Percentiles rank a stretch among this genome's conserved stretches.
Evolutionary conservation across 1,140 invertebrate genomes (phyloP).

Genomic region (Tetranychus cinnabarinus): DNA sequence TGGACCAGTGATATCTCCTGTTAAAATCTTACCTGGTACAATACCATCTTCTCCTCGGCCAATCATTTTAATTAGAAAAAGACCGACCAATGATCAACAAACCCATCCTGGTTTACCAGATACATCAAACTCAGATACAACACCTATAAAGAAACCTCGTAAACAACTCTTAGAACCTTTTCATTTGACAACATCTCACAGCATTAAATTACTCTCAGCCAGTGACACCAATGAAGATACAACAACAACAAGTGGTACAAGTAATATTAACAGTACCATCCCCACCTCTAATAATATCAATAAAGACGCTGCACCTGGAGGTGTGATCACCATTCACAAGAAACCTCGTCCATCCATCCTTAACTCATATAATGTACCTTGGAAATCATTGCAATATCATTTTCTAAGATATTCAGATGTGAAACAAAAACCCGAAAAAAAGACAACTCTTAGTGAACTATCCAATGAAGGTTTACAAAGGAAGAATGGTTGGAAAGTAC

Average conservation of each 20-base stretch:
- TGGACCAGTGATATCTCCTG: not conserved
- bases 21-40: not conserved
- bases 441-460: constrained; percentile 58
- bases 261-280: not conserved
- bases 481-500: constrained; percentile 83
- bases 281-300: not conserved
- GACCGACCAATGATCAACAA: not conserved
- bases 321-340: not conserved
- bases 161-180: constrained; percentile 9
- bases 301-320: not conserved
- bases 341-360: constrained; percentile 4
- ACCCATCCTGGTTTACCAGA: not conserved
- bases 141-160: constrained; percentile 7
- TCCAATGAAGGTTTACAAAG: constrained; percentile 69
- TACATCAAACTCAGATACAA: not conserved
- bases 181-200: constrained; percentile 2
- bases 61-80: not conserved
- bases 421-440: constrained; percentile 53
- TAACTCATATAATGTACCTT: not conserved
- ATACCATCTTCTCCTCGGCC: not conserved
- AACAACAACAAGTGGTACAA: not conserved
- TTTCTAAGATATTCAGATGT: constrained; percentile 69
- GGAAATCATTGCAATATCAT: constrained; percentile 38
- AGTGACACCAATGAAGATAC: not conserved
- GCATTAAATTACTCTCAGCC: not conserved